Percentiles rank a stretch among this genome's conserved stretches.
Evolutionary conservation across 2,888 invertebrate genomes (phyloP).

Genomic region (Horisme vitalbata): DNA sequence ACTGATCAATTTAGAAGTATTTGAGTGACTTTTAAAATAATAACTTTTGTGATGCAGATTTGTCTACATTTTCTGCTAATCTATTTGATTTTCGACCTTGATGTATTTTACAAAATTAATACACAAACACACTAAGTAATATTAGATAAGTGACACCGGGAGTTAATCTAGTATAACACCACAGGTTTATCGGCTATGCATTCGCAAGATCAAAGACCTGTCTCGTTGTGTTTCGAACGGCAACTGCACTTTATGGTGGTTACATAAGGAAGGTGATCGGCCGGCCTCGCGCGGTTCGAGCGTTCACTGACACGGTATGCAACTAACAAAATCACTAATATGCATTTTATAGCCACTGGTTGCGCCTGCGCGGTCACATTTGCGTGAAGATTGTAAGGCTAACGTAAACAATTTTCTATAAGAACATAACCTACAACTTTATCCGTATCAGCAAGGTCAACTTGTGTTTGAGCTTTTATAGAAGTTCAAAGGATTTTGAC

Average conservation of each 20-base stretch:
- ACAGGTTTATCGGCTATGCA: constrained; percentile 39
- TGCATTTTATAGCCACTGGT: constrained; percentile 27
- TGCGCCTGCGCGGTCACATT: no score
- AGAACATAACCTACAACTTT: no score
- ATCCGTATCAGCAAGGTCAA: no score
- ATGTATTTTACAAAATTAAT: not conserved
- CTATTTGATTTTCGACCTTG: not conserved
- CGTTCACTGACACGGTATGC: constrained; percentile 61
- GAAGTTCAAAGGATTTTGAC: no score
- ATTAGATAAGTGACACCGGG: not conserved
- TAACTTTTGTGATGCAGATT: no score
- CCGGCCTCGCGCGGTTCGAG: constrained; percentile 67
- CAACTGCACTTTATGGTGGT: constrained; percentile 51
- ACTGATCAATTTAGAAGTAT: no score
- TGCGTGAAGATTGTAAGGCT: no score
- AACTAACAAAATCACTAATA: constrained; percentile 56
- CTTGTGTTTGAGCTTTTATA: no score
- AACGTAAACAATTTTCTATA: no score
- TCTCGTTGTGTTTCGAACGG: constrained; percentile 50
- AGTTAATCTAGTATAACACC: constrained; percentile 28
- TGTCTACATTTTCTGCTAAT: no score
- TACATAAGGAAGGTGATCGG: constrained; percentile 76
- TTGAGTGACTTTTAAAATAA: no score
- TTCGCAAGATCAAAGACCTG: constrained; percentile 60
- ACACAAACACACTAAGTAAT: not conserved